Evolutionary conservation across 64 coral and sea anemone genomes (phyloP), one percentile per base, ranked within the genome.

Genomic region (Pachyseris speciosa): DNA sequence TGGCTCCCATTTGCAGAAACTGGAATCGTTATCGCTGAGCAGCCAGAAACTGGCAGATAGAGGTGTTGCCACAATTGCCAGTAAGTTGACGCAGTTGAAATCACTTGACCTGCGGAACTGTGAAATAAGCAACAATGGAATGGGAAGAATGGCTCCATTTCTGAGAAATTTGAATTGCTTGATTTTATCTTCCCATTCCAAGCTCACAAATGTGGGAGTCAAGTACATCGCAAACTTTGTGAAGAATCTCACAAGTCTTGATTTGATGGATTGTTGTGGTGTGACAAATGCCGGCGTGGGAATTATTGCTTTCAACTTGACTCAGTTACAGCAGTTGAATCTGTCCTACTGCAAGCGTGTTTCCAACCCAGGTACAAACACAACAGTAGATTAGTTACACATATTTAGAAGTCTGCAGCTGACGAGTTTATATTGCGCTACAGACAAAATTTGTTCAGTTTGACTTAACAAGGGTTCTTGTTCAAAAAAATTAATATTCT

Each of bases 71-170:
- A 84, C 65, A 28, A 80, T 98, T 31, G 86, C 83, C 53, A 88
- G 89, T 24, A 95, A 83, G 19, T 67, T 98, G 20, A 95, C 91
- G 70, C 91, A 95, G 34, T 51, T 98, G 45, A 67, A 74, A 32
- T 91, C 96, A 30, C 85, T 98, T 47, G 96, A 98, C 53, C 66
- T 98, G 48, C 85, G 96, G 10, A 94, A 93, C 69, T 98, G 96
- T 37, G 86, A 57, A 43, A 83, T 98, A 17, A 95, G 88, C 29
- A 94, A 98, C 65, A 43, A 89, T 86, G 96, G 96, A 29, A 72
- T 98, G 27, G 78, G 36, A 60, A 77, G 84, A 7, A 92, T 98
- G 49, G 83, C 93, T 58, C 85, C 84, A 52, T 78, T 72, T 83
- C 89, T 98, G 25, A 38, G 31, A 40, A 85, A 98, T 57, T 74